phyloP scores from a whole-genome alignment of 1,140 invertebrate species.

The Acyrthosiphon pisum region DNA sequence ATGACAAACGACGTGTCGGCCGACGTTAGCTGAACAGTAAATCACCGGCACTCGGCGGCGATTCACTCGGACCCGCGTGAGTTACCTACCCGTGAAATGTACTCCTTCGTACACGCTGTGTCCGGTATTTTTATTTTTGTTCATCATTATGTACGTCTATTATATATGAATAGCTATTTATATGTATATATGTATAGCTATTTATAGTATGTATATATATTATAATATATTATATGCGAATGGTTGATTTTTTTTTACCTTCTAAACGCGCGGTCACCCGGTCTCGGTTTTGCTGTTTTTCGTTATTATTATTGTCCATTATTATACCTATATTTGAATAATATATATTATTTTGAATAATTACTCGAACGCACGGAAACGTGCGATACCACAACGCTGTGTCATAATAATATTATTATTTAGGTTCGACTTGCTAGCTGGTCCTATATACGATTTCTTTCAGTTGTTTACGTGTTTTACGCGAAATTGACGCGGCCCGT shows the following conservation, averaged over 20 bases:
- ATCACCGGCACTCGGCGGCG: conserved; percentile 30
- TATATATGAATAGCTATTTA: too few species aligned
- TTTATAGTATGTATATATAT: neutral
- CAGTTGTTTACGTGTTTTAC: neutral
- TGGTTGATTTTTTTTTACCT: neutral
- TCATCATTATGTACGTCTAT: neutral
- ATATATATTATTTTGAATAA: neutral
- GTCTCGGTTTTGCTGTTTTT: neutral
- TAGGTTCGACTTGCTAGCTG: neutral
- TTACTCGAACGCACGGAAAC: neutral
- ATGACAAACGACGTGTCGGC: conserved; percentile 53
- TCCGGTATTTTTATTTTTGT: conserved; percentile 30
- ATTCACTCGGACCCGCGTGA: neutral
- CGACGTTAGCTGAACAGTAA: conserved; percentile 36
- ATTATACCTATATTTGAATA: neutral
- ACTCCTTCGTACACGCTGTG: neutral
- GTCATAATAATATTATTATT: neutral
- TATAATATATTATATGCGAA: neutral
- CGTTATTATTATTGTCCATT: neutral
- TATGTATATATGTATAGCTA: neutral
- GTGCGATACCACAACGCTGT: neutral
- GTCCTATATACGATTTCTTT: neutral
- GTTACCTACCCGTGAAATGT: neutral
- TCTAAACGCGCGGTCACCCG: neutral
- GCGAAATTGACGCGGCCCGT: neutral